Evolutionary conservation across 1,140 invertebrate genomes (phyloP).

Genomic region (Chymomyza costata): DNA sequence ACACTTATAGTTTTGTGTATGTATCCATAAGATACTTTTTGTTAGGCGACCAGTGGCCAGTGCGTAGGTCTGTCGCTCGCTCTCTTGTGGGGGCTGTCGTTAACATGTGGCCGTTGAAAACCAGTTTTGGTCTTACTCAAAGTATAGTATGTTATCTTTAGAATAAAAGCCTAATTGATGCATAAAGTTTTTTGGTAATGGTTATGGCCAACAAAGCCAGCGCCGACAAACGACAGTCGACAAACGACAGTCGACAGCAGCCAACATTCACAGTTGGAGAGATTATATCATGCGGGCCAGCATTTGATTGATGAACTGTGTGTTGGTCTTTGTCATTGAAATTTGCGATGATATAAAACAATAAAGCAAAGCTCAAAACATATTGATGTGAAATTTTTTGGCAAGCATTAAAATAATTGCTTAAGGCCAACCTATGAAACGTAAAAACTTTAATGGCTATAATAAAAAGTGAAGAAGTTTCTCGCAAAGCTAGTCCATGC

Average conservation of each 20-base stretch:
- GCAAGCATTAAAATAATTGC: too few species aligned
- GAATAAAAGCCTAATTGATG: slow-evolving; percentile 67
- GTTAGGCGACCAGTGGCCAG: too few species aligned
- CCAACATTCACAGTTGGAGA: slow-evolving; percentile 48
- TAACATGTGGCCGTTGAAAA: slow-evolving; percentile 28
- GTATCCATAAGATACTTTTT: too few species aligned
- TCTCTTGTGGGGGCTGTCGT: slow-evolving; percentile 26
- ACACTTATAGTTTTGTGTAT: too few species aligned
- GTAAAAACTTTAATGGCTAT: too few species aligned
- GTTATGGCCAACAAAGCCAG: slow-evolving; percentile 24
- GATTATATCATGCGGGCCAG: slow-evolving; percentile 55
- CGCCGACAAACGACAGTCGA: slow-evolving; percentile 4
- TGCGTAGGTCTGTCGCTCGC: too few species aligned
- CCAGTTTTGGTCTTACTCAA: slow-evolving; percentile 54
- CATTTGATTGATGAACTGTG: slow-evolving; percentile 49
- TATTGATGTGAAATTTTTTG: too few species aligned
- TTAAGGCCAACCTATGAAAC: too few species aligned
- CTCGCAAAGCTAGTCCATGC: too few species aligned
- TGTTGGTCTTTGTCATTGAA: background rate
- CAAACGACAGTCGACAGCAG: slow-evolving; percentile 19
- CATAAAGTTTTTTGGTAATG: slow-evolving; percentile 24
- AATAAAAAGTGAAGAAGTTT: too few species aligned
- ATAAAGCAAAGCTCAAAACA: too few species aligned
- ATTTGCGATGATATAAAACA: too few species aligned
- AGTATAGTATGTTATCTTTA: slow-evolving; percentile 51